These are phyloP conservation scores for Philonicus albiceps DNA, from an alignment of 2,888 invertebrate species.

Conservation along the genomic window DNA sequence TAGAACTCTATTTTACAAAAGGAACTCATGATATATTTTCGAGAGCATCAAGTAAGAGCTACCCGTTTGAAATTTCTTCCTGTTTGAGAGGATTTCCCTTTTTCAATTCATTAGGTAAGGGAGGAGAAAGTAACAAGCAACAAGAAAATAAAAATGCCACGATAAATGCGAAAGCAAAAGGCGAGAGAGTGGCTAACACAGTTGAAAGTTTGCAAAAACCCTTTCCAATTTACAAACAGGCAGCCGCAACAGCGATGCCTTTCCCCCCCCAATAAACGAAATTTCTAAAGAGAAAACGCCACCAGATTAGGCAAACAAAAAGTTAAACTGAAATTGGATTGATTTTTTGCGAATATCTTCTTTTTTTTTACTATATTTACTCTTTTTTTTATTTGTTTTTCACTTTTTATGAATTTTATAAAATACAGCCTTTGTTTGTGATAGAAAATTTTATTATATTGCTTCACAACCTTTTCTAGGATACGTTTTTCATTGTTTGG, in stretches of 20 bases:
- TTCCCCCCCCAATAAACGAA: neutral
- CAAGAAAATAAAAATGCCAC: neutral
- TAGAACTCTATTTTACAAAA: neutral
- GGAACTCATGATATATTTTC: neutral
- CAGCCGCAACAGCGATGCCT: neutral
- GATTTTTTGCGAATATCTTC: neutral
- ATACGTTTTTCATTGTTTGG: neutral
- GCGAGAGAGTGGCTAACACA: neutral
- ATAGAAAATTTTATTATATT: neutral
- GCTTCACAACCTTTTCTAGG: neutral
- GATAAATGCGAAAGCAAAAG: neutral
- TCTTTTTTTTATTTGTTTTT: neutral
- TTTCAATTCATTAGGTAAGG: neutral
- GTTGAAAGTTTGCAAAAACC: neutral
- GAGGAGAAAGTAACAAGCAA: neutral
- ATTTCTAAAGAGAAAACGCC: neutral
- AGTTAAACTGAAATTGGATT: neutral
- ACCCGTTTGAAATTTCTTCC: neutral
- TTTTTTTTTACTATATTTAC: neutral
- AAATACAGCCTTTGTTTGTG: neutral
- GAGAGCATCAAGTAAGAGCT: neutral
- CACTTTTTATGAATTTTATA: neutral
- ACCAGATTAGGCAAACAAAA: neutral
- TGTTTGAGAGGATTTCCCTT: neutral
- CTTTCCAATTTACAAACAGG: neutral